Evolutionary conservation across 1,140 invertebrate genomes (phyloP), one percentile per base, ranked within the genome.

Genomic region (Agrypnia vestita): DNA sequence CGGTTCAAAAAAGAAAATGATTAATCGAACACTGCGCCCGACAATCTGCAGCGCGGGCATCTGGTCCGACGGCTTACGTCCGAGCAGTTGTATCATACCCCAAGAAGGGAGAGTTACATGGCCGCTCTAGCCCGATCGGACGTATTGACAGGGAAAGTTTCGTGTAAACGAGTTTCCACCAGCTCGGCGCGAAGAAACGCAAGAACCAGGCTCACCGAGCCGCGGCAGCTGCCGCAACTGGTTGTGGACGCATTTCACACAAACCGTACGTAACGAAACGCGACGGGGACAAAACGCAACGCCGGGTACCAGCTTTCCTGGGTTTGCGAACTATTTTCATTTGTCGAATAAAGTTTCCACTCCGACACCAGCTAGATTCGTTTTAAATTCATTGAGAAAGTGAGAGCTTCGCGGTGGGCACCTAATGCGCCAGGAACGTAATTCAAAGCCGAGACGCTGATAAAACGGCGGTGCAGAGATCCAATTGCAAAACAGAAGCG

Each of bases 71-170:
- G 15, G 15, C 64, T 46, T 46, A 6, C 15, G 44, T 44, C n/a
- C 35, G 59, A 13, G 47, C 47, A 19, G 67, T 71, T 71, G 67
- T 17, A 71, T 71, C 67, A 71, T 49, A 49, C 67, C 49, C 35
- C 62, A 3, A 71, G 67, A 71, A 71, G 47, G 67, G 67, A 71
- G 67, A 71, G 67, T 53, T 51, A 49, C 25, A 7, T n/a, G 15
- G 55, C 55, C 11, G 55, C n/a, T 67, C 62, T 44, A 44, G 62
- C 43, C 49, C 67, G 47, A 71, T 71, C 67, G 67, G 49, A 71
- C 67, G 47, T 51, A 71, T 71, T 71, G 67, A 71, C 67, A 71
- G 67, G 67, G 67, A 71, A 71, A 71, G 67, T 71, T 71, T 51
- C 67, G 17, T n/a, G 67, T 12, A 71, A 71, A 71, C 67, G 46